These are phyloP conservation scores for Daphoenositta chrysoptera DNA, from an alignment of 2,113 vertebrate genomes.

Conservation along the genomic window DNA sequence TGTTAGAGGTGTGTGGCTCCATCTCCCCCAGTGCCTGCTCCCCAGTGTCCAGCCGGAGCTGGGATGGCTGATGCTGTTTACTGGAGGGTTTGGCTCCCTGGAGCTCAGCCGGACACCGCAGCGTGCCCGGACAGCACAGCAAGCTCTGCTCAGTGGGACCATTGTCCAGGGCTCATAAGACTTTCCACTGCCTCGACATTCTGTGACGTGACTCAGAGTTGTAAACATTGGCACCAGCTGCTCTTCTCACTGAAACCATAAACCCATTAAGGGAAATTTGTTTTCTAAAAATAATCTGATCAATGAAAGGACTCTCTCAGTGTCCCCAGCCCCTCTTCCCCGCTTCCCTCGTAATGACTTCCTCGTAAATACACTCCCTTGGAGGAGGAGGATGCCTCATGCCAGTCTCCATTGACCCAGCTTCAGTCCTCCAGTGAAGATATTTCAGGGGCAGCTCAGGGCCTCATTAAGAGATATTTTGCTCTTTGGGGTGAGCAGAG, in stretches of 20 bases:
- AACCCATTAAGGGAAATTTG: slow-evolving; percentile 55
- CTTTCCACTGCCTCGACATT: slow-evolving; percentile 21
- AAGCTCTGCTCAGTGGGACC: slow-evolving; percentile 21
- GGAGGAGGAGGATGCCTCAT: neutral
- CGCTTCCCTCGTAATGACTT: neutral
- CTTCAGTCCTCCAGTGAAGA: neutral
- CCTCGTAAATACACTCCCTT: neutral
- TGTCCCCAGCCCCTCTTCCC: neutral
- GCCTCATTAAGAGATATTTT: neutral
- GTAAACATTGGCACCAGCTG: slow-evolving; percentile 51
- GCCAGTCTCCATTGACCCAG: neutral
- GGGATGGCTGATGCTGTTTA: neutral
- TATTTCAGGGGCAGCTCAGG: neutral
- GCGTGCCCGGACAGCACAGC: neutral
- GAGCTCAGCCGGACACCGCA: neutral
- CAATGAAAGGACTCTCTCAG: slow-evolving; percentile 61
- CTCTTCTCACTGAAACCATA: slow-evolving; percentile 50
- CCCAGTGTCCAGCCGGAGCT: neutral
- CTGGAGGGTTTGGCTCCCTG: neutral
- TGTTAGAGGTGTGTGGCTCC: neutral
- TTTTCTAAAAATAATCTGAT: slow-evolving; percentile 57
- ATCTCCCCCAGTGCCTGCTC: neutral
- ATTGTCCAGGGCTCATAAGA: slow-evolving; percentile 23
- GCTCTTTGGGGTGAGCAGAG: neutral
- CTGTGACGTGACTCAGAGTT: slow-evolving; percentile 38